Evolutionary conservation across 2,113 vertebrate genomes (phyloP).

Genomic region (Dipodomys merriami): DNA sequence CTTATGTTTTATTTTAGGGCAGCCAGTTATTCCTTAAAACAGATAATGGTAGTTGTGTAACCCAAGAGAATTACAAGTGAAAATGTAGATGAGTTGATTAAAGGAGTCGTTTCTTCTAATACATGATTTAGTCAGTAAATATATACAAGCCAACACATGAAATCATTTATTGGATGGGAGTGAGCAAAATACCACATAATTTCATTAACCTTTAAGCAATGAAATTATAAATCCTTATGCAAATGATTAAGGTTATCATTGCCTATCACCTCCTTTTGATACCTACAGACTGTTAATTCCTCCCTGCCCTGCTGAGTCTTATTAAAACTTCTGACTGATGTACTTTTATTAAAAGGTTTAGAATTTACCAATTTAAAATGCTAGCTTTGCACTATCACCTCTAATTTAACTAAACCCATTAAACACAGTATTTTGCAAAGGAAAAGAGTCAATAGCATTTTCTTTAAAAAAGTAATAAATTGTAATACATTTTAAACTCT

Average conservation of each 20-base stretch:
- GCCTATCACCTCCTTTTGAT: slow-evolving; percentile 60
- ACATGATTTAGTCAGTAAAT: slow-evolving; percentile 49
- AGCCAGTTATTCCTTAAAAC: slow-evolving; percentile 20
- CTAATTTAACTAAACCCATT: slow-evolving; percentile 56
- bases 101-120: slow-evolving; percentile 9
- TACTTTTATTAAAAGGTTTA: slow-evolving; percentile 78
- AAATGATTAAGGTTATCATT: slow-evolving; percentile 76
- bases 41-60: background rate
- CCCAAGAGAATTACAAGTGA: background rate
- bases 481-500: slow-evolving; percentile 83
- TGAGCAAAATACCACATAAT: slow-evolving; percentile 66
- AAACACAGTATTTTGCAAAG: slow-evolving; percentile 65
- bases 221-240: slow-evolving; percentile 69
- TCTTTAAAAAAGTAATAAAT: slow-evolving; percentile 75
- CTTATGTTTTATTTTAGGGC: background rate
- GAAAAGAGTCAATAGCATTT: slow-evolving; percentile 66
- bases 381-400: slow-evolving; percentile 57
- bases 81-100: slow-evolving; percentile 46
- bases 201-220: slow-evolving; percentile 74
- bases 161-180: slow-evolving; percentile 69
- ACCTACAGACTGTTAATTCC: slow-evolving; percentile 70
- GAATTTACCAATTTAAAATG: slow-evolving; percentile 75
- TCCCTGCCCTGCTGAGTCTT: slow-evolving; percentile 69
- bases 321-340: slow-evolving; percentile 58
- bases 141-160: slow-evolving; percentile 41